Evolutionary conservation across 2,113 vertebrate species (phyloP).

Genomic region (Xerus inauris): DNA sequence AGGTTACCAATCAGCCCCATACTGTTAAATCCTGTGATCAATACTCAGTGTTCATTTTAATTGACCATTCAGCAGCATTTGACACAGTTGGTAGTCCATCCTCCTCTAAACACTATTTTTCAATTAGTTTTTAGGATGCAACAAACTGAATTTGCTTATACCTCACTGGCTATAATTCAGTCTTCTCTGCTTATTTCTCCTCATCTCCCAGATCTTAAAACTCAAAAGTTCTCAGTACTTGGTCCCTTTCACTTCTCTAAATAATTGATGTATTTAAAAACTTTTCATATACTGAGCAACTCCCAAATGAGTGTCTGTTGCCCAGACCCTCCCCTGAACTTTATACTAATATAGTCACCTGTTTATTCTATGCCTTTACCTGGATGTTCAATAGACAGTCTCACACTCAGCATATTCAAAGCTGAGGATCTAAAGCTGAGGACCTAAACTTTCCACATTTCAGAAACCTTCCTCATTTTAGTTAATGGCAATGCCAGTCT

Average conservation of each 20-base stretch:
- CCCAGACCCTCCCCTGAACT: not conserved
- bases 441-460: not conserved
- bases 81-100: not conserved
- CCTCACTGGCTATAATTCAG: not conserved
- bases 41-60: not conserved
- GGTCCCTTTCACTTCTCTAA: not conserved
- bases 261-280: not conserved
- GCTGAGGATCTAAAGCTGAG: not conserved
- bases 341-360: not conserved
- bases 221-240: not conserved
- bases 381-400: not conserved
- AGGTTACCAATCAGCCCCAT: not conserved
- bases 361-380: not conserved
- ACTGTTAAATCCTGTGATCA: not conserved
- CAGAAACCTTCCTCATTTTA: not conserved
- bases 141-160: not conserved
- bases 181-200: not conserved
- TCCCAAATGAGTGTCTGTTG: not conserved
- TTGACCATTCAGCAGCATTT: not conserved
- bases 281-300: not conserved
- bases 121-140: not conserved
- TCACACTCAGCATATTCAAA: not conserved
- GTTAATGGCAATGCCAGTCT: not conserved
- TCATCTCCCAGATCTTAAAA: not conserved
- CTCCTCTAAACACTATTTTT: not conserved